Base-by-base conservation (phyloP, 2,888 invertebrate genomes). In the Tipula helvola region DNA sequence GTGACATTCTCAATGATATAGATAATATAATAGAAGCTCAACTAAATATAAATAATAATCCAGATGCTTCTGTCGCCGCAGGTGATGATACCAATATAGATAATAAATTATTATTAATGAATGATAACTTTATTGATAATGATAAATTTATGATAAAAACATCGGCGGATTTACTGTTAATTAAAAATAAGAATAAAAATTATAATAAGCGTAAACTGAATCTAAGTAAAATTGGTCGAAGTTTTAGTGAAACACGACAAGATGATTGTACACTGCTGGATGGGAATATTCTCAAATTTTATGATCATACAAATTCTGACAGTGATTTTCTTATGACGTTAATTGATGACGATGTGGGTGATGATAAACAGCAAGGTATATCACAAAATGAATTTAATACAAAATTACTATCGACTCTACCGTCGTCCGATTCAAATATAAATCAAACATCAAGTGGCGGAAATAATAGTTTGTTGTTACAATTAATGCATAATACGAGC, bases 241-340 rank as follows among this genome's bases (percentile, higher is more conserved):
- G 89, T 86, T 88, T 88, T 87, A 89, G 89, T 87, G 88, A 88
- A 85, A 87, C 87, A 52, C 87, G 71, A 84, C 87, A 87, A 18
- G 87, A 87, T 85, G 88, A 88, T 86, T n/a, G 10, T 28, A 10
- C 4, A 10, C 8, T 71, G 71, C 8, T 71, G 71, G 28, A 10
- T 10, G 3, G 10, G 18, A 71, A 28, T 71, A 10, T 28, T 28
- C 71, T 71, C 10, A 71, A 71, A 71, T 71, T 71, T 71, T 71
- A 71, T 28, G 71, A 71, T 18, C 71, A 71, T 71, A 71, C 71
- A 71, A 71, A 28, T 71, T 71, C 71, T 28, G 71, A 71, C 3
- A 28, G 12, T 71, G 28, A 71, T 71, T 71, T 71, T 71, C 71
- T 71, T 71, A 71, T 71, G 71, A 71, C 71, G 28, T 10, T 71